A percentile compares a stretch with the other conserved stretches of the same genome.
Evolutionary conservation across 2,797 vertebrate genomes (phyloP).

Genomic region (Ctenochaetus hawaiiensis): DNA sequence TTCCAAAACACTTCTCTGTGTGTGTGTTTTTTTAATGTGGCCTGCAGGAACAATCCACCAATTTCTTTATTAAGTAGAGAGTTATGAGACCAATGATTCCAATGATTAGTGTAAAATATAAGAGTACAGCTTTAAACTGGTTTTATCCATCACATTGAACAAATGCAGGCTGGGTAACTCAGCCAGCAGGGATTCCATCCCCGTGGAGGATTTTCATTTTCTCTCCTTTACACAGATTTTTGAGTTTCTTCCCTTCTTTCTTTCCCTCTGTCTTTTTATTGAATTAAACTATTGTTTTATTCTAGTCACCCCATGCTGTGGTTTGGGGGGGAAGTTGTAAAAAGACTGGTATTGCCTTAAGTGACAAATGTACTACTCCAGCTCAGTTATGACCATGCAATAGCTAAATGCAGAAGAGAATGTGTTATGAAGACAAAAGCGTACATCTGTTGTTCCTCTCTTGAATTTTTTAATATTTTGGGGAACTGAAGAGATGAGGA

Average conservation of each 20-base stretch:
- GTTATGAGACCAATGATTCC: background rate
- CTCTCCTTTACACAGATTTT: conserved; percentile 2
- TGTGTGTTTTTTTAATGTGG: conserved; percentile 18
- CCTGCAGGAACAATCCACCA: conserved; percentile 3
- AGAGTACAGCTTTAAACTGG: conserved; percentile 13
- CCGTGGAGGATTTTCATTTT: conserved; percentile 44
- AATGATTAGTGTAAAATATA: conserved; percentile 7
- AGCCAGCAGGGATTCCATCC: conserved; percentile 36
- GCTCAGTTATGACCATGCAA: conserved; percentile 21
- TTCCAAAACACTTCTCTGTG: background rate
- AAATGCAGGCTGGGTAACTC: conserved; percentile 25
- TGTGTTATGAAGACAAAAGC: conserved; percentile 13
- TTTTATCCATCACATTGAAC: conserved; percentile 39
- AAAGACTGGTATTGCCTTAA: conserved; percentile 30
- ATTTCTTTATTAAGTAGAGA: conserved; percentile 6
- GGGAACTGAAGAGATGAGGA: conserved; percentile 1
- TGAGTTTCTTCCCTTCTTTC: background rate
- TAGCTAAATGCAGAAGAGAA: conserved; percentile 26
- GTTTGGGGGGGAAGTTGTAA: conserved; percentile 25
- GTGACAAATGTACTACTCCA: conserved; percentile 47
- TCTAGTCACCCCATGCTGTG: conserved; percentile 18
- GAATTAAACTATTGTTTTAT: conserved; percentile 31
- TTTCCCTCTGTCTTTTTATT: conserved; percentile 1
- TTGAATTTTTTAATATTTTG: conserved; percentile 16
- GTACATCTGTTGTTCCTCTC: conserved; percentile 11